Evolutionary conservation across 2,888 invertebrate species (phyloP).

Genomic region (Lithophane semibrunnea): DNA sequence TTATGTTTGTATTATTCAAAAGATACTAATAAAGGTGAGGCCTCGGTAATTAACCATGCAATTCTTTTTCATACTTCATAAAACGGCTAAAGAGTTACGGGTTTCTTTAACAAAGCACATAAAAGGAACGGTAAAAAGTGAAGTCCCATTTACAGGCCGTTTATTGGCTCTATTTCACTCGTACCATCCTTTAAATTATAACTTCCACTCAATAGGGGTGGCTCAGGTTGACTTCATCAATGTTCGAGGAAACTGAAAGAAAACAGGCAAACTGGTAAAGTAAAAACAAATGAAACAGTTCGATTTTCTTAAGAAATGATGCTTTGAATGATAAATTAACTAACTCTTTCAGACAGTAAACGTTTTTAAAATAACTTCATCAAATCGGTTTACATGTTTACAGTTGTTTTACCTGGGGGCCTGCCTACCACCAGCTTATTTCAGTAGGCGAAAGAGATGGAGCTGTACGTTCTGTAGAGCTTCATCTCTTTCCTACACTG

Average conservation of each 20-base stretch:
- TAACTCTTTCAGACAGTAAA: not conserved
- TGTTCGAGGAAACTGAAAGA: not conserved
- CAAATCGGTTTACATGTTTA: not conserved
- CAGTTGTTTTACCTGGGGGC: no score
- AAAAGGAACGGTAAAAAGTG: conserved; percentile 44
- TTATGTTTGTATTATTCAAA: no score
- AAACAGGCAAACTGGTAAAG: not conserved
- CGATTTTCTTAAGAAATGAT: not conserved
- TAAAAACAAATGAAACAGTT: no score
- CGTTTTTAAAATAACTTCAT: not conserved
- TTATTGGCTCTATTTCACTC: conserved; percentile 50
- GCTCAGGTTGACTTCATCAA: conserved; percentile 4
- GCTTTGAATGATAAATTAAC: not conserved
- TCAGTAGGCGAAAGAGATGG: no score
- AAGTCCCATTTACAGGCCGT: conserved; percentile 21
- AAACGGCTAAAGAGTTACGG: conserved; percentile 37
- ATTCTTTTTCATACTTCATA: conserved; percentile 25
- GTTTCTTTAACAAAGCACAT: conserved; percentile 43
- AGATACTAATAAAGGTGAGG: not conserved
- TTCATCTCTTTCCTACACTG: no score
- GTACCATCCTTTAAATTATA: conserved; percentile 40
- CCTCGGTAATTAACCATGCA: not conserved
- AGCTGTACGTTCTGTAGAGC: no score
- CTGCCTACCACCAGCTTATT: no score
- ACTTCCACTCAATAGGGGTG: conserved; percentile 23